Evolutionary conservation across 1,140 invertebrate species (phyloP).

Genomic region (Tetraneura akinire): DNA sequence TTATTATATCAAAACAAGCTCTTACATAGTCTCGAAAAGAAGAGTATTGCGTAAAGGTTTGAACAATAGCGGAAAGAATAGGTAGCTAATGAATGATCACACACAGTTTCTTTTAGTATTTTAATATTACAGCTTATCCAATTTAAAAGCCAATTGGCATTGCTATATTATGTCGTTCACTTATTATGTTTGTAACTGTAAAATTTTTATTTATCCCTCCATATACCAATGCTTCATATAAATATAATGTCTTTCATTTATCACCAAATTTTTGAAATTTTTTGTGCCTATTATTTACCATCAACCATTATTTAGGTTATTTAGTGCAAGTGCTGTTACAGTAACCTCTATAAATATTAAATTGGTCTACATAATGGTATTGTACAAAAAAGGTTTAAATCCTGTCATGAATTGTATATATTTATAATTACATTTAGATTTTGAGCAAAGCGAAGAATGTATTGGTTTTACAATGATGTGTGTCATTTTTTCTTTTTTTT

Average conservation of each 20-base stretch:
- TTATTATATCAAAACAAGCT: neutral
- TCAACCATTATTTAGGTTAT: neutral
- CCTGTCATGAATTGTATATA: neutral
- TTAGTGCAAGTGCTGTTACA: neutral
- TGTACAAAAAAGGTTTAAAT: neutral
- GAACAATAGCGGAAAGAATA: neutral
- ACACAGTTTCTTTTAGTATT: neutral
- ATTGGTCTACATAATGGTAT: neutral
- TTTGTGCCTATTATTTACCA: neutral
- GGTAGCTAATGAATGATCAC: slow-evolving; percentile 7
- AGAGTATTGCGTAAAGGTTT: neutral
- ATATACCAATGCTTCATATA: neutral
- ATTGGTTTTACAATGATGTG: too few species aligned
- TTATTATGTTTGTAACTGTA: neutral
- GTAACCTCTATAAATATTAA: neutral
- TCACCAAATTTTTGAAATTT: neutral
- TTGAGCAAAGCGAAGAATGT: too few species aligned
- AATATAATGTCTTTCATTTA: neutral
- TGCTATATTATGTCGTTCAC: neutral
- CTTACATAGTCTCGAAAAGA: neutral
- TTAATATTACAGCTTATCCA: neutral
- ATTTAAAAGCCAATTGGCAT: neutral
- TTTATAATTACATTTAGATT: too few species aligned
- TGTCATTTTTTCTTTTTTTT: too few species aligned
- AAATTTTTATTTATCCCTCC: neutral